Conservation (phyloP, 2,888 invertebrate genomes). For the Dynastes tityus region DNA sequence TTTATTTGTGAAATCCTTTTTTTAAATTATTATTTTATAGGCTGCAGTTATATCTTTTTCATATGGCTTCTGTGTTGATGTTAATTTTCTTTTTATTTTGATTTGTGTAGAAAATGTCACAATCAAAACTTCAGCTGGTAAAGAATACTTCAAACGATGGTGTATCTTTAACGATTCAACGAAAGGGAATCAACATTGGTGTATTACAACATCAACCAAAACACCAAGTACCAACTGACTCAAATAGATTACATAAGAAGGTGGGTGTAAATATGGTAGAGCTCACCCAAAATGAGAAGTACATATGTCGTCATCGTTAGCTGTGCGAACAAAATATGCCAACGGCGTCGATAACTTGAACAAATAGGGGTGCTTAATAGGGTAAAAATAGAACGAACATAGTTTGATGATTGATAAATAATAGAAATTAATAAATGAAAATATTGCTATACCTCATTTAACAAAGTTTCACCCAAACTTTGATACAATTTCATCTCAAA, state of each 20-base stretch:
- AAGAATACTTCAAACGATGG: slow-evolving; percentile 66
- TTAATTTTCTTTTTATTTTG: background rate
- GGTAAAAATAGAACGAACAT: too few relatives aligned
- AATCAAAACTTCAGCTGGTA: slow-evolving; percentile 67
- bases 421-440: too few relatives aligned
- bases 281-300: too few relatives aligned
- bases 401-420: too few relatives aligned
- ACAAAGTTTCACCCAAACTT: too few relatives aligned
- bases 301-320: too few relatives aligned
- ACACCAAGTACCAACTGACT: slow-evolving; percentile 36
- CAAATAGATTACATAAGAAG: slow-evolving; percentile 46
- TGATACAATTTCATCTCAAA: too few relatives aligned
- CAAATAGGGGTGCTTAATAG: too few relatives aligned
- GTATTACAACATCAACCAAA: slow-evolving; percentile 66
- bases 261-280: slow-evolving; percentile 11
- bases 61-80: background rate
- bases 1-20: background rate
- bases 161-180: slow-evolving; percentile 66
- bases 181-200: slow-evolving; percentile 66
- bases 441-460: too few relatives aligned
- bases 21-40: too few relatives aligned
- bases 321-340: too few relatives aligned
- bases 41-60: background rate
- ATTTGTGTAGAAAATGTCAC: slow-evolving; percentile 60
- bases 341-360: too few relatives aligned